Percentiles rank a stretch among this genome's conserved stretches.
phyloP scores from a whole-genome alignment of 2,797 vertebrate genomes.

The Perodicticus potto region DNA sequence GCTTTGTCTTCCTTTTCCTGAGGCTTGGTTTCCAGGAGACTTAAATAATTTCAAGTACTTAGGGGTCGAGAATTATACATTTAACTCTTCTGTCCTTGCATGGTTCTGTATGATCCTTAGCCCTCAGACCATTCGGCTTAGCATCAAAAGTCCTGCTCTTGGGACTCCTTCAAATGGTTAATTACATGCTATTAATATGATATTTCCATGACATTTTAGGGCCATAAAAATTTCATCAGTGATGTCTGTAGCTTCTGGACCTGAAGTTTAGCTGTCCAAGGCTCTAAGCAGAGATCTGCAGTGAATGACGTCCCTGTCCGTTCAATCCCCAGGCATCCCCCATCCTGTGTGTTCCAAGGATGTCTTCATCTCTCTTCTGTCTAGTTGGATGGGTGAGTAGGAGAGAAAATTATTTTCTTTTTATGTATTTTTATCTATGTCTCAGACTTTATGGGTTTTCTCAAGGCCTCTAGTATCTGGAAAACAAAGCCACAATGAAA shows the following conservation, averaged over 20 bases:
- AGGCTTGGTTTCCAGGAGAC: not conserved
- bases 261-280: not conserved
- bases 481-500: not conserved
- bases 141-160: not conserved
- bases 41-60: not conserved
- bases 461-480: not conserved
- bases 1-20: not conserved
- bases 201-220: not conserved
- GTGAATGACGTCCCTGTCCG: not conserved
- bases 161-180: not conserved
- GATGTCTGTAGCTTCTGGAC: not conserved
- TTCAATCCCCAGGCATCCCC: not conserved
- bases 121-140: not conserved
- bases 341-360: not conserved
- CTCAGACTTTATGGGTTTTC: not conserved
- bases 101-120: not conserved
- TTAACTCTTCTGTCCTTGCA: not conserved
- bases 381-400: not conserved
- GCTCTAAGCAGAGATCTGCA: not conserved
- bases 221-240: not conserved
- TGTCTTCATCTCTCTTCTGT: not conserved
- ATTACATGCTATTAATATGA: not conserved
- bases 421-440: not conserved
- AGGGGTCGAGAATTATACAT: not conserved
- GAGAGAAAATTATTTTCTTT: not conserved